Percentiles rank a stretch among this genome's conserved stretches.
These are phyloP conservation scores for Martes martes DNA, from an alignment of 2,113 vertebrate genomes.

Conservation along the genomic window DNA sequence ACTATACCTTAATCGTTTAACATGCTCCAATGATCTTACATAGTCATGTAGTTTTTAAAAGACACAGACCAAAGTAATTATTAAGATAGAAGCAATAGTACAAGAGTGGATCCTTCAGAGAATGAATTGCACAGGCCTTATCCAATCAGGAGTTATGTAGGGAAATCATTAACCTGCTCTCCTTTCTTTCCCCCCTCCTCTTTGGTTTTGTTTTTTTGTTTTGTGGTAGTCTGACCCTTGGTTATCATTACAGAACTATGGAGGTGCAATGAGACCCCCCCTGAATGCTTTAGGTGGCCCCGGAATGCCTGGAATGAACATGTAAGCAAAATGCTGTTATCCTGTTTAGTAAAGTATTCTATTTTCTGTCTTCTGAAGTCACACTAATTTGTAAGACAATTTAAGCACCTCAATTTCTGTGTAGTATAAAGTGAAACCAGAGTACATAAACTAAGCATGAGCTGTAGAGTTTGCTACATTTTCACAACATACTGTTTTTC, in stretches of 20 bases:
- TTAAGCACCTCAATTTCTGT: background rate
- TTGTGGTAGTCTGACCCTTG: conserved; percentile 92
- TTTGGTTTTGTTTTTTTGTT: conserved; percentile 90
- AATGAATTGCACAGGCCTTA: conserved; percentile 81
- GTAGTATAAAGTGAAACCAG: background rate
- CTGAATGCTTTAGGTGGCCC: conserved; percentile 97
- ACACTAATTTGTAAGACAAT: background rate
- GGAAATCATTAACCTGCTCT: conserved; percentile 88
- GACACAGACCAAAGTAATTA: conserved; percentile 39
- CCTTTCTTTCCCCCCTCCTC: conserved; percentile 89
- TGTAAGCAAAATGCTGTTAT: conserved; percentile 85
- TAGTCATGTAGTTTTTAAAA: conserved; percentile 39
- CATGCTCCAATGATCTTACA: background rate
- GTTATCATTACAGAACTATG: conserved; percentile 93
- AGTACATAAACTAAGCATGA: background rate
- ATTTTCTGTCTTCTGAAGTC: conserved; percentile 29
- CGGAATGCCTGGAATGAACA: conserved; percentile 98
- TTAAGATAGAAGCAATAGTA: conserved; percentile 68
- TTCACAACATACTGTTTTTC: conserved; percentile 1
- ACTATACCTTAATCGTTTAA: conserved; percentile 28
- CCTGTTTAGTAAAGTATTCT: conserved; percentile 40
- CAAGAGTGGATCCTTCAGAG: conserved; percentile 78
- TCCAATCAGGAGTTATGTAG: conserved; percentile 75
- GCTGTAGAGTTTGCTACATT: background rate
- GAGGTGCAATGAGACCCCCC: conserved; percentile 98